phyloP scores from a whole-genome alignment of 2,888 invertebrate species.

The Brenthis hecate region DNA sequence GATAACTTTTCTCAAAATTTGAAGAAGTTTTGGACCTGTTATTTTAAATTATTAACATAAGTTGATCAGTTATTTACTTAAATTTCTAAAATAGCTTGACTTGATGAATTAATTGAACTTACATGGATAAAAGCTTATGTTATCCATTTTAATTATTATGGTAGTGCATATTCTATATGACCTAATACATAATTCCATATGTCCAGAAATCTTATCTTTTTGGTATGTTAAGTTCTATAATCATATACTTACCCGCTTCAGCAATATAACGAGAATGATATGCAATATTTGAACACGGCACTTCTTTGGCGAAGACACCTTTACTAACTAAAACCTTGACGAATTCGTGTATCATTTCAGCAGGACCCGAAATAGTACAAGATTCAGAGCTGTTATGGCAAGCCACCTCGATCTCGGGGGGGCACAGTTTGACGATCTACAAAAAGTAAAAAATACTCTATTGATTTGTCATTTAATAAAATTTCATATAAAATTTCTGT shows the following conservation, averaged over 20 bases:
- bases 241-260: conserved; percentile 71
- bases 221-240: background rate
- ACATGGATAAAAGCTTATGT: no score
- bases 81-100: no score
- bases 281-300: conserved; percentile 89
- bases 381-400: conserved; percentile 91
- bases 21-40: conserved; percentile 76
- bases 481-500: no score
- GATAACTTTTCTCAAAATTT: conserved; percentile 82
- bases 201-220: background rate
- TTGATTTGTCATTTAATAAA: background rate
- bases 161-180: no score
- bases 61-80: no score
- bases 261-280: conserved; percentile 94
- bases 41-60: background rate
- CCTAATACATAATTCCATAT: no score
- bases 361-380: conserved; percentile 90
- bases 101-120: no score
- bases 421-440: conserved; percentile 63
- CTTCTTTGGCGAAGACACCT: conserved; percentile 67
- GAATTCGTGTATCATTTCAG: conserved; percentile 82
- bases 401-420: conserved; percentile 85
- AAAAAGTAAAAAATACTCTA: conserved; percentile 18
- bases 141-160: no score
- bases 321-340: conserved; percentile 70